Evolutionary conservation across 1,140 invertebrate species (phyloP).

Genomic region (Dinoponera quadriceps): DNA sequence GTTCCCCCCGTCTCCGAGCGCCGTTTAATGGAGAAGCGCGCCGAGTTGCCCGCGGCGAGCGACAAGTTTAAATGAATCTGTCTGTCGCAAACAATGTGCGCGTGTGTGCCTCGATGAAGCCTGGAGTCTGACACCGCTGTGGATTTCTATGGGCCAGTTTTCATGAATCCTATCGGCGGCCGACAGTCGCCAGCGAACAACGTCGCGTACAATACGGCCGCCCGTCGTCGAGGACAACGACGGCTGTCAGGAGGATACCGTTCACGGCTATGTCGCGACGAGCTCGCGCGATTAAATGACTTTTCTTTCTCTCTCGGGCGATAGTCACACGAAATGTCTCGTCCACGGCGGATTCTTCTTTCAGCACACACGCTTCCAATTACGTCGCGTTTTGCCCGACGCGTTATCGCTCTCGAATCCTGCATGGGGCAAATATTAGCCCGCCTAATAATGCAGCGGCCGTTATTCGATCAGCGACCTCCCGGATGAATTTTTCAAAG

Average conservation of each 20-base stretch:
- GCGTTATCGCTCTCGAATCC: not conserved
- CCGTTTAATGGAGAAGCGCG: slow-evolving; percentile 61
- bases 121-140: slow-evolving; percentile 57
- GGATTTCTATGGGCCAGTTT: slow-evolving; percentile 75
- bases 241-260: slow-evolving; percentile 45
- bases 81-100: slow-evolving; percentile 75
- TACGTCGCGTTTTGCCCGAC: not conserved
- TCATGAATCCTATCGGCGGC: slow-evolving; percentile 78
- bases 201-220: slow-evolving; percentile 59
- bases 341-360: not conserved
- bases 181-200: slow-evolving; percentile 63
- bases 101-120: slow-evolving; percentile 22
- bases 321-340: not conserved
- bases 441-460: not conserved
- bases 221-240: not conserved
- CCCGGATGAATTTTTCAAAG: slow-evolving; percentile 12
- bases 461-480: too few species aligned
- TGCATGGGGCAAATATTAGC: slow-evolving; percentile 46
- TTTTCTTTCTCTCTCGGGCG: slow-evolving; percentile 13
- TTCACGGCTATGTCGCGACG: slow-evolving; percentile 21
- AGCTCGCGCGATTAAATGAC: slow-evolving; percentile 34
- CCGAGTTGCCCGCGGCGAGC: slow-evolving; percentile 44
- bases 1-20: slow-evolving; percentile 19
- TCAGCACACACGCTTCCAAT: not conserved
- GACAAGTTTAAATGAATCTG: slow-evolving; percentile 81